phyloP scores from a whole-genome alignment of 2,888 invertebrate genomes.

The Andrena fulva region DNA sequence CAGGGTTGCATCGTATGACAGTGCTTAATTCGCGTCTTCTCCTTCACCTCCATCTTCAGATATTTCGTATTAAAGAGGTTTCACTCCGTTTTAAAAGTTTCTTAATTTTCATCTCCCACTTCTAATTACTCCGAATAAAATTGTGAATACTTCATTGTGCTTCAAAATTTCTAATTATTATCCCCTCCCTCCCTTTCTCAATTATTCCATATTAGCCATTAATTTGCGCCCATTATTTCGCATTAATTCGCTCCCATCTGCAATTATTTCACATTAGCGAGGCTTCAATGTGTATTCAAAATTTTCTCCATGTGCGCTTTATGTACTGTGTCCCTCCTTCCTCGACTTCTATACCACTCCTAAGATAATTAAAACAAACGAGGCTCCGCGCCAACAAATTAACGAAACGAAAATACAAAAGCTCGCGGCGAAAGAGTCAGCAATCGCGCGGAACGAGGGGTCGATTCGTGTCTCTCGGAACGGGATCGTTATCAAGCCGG shows the following conservation, averaged over 20 bases:
- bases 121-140: no score
- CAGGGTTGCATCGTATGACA: not conserved
- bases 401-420: not conserved
- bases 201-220: slow-evolving; percentile 1
- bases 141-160: no score
- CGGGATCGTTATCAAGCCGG: slow-evolving; percentile 1
- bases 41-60: no score
- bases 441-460: slow-evolving; percentile 16
- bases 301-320: no score
- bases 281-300: not conserved
- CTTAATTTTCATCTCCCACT: not conserved
- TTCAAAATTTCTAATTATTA: no score
- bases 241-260: not conserved
- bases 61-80: slow-evolving; percentile 8
- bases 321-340: not conserved
- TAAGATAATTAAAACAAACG: not conserved
- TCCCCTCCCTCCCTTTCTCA: not conserved
- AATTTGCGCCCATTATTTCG: not conserved
- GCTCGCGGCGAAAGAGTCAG: not conserved
- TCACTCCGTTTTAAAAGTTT: not conserved
- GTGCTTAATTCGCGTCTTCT: not conserved
- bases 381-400: not conserved
- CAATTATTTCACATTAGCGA: not conserved
- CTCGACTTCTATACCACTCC: not conserved
- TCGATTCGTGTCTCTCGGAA: slow-evolving; percentile 4